Percentiles rank a stretch among this genome's conserved stretches.
Evolutionary conservation across 2,888 invertebrate genomes (phyloP).

Genomic region (Zelleria hepariella): DNA sequence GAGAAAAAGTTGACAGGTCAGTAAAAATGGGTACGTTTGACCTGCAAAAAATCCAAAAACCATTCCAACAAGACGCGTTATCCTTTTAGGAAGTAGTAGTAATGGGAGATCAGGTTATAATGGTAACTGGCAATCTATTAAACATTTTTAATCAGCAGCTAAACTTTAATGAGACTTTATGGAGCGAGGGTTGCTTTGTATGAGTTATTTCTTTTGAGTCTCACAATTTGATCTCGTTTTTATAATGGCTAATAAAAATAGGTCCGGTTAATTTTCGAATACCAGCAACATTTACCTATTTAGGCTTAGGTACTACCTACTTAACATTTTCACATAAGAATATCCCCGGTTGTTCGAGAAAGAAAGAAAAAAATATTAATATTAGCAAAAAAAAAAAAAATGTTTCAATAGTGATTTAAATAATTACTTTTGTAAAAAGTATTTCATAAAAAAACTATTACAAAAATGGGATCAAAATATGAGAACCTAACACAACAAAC

Average conservation of each 20-base stretch:
- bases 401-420: too few relatives aligned
- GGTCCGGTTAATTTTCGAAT: too few relatives aligned
- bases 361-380: too few relatives aligned
- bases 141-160: slow-evolving; percentile 52
- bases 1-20: neutral
- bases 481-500: neutral
- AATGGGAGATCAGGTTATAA: slow-evolving; percentile 14
- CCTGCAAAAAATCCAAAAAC: neutral
- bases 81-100: neutral
- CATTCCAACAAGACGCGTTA: neutral
- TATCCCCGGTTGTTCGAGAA: too few relatives aligned
- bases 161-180: slow-evolving; percentile 58
- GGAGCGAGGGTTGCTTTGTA: slow-evolving; percentile 27
- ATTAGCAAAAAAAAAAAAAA: too few relatives aligned
- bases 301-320: too few relatives aligned
- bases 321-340: too few relatives aligned
- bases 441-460: too few relatives aligned
- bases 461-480: neutral
- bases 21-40: neutral
- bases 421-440: too few relatives aligned
- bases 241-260: too few relatives aligned
- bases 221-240: neutral
- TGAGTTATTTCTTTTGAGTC: neutral
- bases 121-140: slow-evolving; percentile 42
- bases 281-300: too few relatives aligned